These are phyloP conservation scores for Andrena praecox DNA, from an alignment of 2,888 invertebrate species.

Conservation along the genomic window DNA sequence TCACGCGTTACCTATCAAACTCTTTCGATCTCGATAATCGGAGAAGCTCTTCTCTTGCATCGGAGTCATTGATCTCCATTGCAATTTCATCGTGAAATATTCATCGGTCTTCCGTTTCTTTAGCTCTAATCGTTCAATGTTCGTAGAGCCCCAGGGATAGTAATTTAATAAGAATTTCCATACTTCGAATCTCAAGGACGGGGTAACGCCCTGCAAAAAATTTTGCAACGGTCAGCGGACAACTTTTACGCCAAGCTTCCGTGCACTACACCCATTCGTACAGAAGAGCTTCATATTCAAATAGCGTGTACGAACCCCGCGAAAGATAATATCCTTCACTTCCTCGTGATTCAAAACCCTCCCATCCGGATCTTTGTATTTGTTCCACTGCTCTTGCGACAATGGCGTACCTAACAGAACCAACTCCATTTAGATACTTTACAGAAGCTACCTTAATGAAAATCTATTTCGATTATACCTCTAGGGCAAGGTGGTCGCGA, in stretches of 20 bases:
- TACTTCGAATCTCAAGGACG: conserved; percentile 91
- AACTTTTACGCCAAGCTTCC: background rate
- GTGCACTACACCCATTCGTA: background rate
- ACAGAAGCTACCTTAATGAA: background rate
- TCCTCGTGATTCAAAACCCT: conserved; percentile 91
- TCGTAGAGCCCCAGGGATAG: conserved; percentile 93
- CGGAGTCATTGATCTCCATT: conserved; percentile 96
- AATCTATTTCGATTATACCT: conserved; percentile 65
- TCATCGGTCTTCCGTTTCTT: conserved; percentile 92
- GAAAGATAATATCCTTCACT: conserved; percentile 94
- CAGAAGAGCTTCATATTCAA: background rate
- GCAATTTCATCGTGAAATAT: conserved; percentile 97
- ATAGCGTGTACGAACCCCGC: conserved; percentile 89
- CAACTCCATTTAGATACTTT: conserved; percentile 19
- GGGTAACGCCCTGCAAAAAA: conserved; percentile 90
- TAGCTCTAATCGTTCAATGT: conserved; percentile 89
- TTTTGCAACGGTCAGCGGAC: background rate
- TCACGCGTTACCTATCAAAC: conserved; percentile 90
- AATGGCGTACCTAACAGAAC: conserved; percentile 88
- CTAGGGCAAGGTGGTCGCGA: conserved; percentile 87
- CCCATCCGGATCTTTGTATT: conserved; percentile 92
- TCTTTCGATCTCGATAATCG: conserved; percentile 95
- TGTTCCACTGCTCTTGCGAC: conserved; percentile 92
- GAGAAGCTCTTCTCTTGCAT: conserved; percentile 95
- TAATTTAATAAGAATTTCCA: conserved; percentile 98